Conservation (phyloP, 64 coral and sea anemone genomes). For the Astreopora myriophthalma region DNA sequence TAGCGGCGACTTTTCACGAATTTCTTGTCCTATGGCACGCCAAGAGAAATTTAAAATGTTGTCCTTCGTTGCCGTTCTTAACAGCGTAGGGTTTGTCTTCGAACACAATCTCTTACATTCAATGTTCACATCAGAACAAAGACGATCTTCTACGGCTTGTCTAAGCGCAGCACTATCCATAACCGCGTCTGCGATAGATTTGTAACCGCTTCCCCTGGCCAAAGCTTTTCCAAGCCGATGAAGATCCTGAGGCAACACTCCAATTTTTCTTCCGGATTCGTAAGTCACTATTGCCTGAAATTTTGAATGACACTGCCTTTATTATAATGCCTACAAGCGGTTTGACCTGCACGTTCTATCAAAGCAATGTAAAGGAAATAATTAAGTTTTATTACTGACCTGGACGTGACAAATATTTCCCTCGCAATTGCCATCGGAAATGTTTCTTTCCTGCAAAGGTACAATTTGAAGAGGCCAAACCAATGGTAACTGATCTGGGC, state of each 20-base stretch:
- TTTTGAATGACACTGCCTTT: neutral
- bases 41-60: conserved; percentile 16
- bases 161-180: neutral
- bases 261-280: neutral
- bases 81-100: neutral
- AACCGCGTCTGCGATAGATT: neutral
- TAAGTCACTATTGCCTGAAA: conserved; percentile 30
- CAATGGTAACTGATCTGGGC: too few relatives aligned
- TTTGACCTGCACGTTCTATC: neutral
- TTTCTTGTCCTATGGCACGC: neutral
- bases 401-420: too few relatives aligned
- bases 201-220: neutral
- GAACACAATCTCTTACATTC: conserved; percentile 48
- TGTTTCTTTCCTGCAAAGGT: too few relatives aligned
- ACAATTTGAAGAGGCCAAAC: too few relatives aligned
- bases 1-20: conserved; percentile 5
- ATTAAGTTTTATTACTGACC: too few relatives aligned
- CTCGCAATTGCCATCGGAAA: too few relatives aligned
- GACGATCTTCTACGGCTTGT: neutral
- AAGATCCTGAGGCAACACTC: conserved; percentile 6
- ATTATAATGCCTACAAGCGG: neutral
- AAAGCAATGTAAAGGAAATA: too few relatives aligned
- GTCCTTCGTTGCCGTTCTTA: neutral
- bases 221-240: conserved; percentile 14
- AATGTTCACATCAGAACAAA: neutral